Evolutionary conservation across 2,113 vertebrate species (phyloP).

Genomic region (Dipodomys ordii): DNA sequence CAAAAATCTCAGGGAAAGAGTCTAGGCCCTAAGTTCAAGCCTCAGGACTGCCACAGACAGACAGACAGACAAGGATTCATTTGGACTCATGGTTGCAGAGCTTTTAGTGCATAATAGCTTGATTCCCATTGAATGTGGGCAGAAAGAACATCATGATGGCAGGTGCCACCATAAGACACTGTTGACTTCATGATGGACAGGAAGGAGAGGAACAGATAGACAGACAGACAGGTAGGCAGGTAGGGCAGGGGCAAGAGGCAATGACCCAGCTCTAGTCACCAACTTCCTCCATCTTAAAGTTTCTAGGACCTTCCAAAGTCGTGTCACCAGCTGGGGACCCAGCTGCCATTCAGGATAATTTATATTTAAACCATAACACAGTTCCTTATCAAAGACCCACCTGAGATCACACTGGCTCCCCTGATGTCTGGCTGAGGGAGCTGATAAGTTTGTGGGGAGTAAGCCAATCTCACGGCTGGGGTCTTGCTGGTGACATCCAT

Average conservation of each 20-base stretch:
- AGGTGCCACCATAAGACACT: rapidly evolving
- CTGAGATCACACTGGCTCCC: neutral
- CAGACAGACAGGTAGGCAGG: neutral
- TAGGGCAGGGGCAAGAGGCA: neutral
- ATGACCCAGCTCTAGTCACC: neutral
- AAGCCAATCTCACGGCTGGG: neutral
- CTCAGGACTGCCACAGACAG: too few species aligned
- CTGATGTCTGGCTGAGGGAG: neutral
- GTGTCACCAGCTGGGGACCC: neutral
- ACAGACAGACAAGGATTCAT: too few species aligned
- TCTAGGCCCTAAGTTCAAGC: too few species aligned
- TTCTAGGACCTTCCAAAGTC: neutral
- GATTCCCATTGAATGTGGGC: neutral
- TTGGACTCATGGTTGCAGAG: neutral
- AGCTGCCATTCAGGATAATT: neutral
- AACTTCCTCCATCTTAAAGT: neutral
- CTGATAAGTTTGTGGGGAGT: rapidly evolving
- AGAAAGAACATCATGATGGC: neutral
- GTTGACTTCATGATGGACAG: neutral
- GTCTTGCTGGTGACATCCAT: rapidly evolving
- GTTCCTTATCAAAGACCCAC: neutral
- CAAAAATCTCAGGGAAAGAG: too few species aligned
- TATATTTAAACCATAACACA: neutral
- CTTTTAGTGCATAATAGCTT: neutral
- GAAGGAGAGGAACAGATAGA: too few species aligned